Conservation (phyloP, 2,113 vertebrate species). For the Archilochus colubris region DNA sequence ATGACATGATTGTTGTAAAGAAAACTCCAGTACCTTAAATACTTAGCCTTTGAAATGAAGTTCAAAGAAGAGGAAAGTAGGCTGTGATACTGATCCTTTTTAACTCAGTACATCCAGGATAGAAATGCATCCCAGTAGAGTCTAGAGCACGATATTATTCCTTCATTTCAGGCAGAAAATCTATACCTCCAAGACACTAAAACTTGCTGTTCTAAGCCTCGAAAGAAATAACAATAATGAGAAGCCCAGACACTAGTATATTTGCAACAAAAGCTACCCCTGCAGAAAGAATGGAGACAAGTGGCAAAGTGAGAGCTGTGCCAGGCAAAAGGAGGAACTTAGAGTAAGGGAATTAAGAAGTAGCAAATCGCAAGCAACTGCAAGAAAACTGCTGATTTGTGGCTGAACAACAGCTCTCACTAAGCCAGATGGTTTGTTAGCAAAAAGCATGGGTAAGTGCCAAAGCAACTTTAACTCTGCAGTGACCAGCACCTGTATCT, state of each 20-base stretch:
- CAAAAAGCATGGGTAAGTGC: neutral
- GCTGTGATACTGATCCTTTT: neutral
- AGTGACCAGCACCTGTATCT: neutral
- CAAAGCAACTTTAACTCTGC: constrained; percentile 32
- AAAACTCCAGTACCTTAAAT: neutral
- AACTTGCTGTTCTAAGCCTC: neutral
- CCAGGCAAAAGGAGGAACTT: neutral
- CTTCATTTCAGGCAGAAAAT: neutral
- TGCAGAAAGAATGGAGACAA: constrained; percentile 25
- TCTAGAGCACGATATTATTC: neutral
- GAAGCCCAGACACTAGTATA: neutral
- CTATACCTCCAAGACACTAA: neutral
- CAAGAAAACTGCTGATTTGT: constrained; percentile 51
- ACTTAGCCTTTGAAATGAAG: neutral
- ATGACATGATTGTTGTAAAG: neutral
- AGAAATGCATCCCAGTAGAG: neutral
- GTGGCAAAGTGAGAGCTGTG: neutral
- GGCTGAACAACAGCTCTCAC: neutral
- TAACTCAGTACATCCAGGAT: neutral
- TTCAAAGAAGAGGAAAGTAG: neutral
- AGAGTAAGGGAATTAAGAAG: neutral
- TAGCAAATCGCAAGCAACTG: constrained; percentile 48
- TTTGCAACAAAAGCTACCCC: neutral
- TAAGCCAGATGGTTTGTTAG: constrained; percentile 17
- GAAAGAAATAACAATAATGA: neutral